Conservation (phyloP, 2,888 invertebrate genomes). For the Drosophila sordidapex region DNA sequence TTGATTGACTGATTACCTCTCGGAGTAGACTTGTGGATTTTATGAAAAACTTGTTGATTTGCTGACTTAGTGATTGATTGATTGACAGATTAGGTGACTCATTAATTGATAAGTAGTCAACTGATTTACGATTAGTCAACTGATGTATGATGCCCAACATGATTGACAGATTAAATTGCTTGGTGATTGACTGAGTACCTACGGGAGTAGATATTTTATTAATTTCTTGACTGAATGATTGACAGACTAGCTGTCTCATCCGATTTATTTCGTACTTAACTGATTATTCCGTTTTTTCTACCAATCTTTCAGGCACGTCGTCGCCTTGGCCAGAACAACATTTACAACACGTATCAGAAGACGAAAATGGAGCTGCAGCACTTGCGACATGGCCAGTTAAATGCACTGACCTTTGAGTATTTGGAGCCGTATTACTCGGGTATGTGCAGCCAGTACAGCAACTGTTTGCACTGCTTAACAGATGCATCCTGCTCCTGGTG, state of each 20-base stretch:
- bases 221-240: background rate
- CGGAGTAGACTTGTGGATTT: background rate
- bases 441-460: constrained; percentile 90
- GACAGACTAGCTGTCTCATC: background rate
- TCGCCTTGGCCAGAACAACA: constrained; percentile 84
- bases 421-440: constrained; percentile 95
- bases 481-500: constrained; percentile 98
- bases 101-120: background rate
- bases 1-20: background rate
- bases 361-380: constrained; percentile 94
- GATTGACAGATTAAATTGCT: no score
- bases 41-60: no score
- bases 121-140: no score
- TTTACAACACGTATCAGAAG: constrained; percentile 89
- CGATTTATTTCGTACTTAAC: background rate
- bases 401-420: constrained; percentile 95
- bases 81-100: background rate
- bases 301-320: constrained; percentile 86
- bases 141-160: no score
- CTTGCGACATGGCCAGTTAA: constrained; percentile 90
- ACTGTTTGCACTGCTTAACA: constrained; percentile 94
- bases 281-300: background rate
- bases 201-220: no score
- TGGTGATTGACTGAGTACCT: no score
- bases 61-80: background rate